These are phyloP conservation scores for Hypomecis punctinalis DNA, from an alignment of 2,888 invertebrate species.

Conservation along the genomic window DNA sequence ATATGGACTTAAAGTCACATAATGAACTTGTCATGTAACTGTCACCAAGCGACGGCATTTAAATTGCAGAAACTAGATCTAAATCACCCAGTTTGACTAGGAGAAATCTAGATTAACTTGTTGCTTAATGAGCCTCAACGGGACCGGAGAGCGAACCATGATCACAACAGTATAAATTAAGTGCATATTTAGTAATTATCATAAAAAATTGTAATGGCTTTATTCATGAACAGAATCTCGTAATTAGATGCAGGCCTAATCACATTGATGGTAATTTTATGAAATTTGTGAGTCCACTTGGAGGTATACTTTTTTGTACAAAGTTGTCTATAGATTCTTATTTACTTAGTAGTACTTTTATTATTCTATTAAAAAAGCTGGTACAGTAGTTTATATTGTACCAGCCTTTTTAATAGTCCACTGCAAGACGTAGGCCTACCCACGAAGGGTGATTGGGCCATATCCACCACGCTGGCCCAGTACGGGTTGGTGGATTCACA, in stretches of 20 bases:
- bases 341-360: too few species aligned
- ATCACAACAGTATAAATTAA: constrained; percentile 27
- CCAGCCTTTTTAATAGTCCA: too few species aligned
- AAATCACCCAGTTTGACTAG: constrained; percentile 18
- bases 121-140: constrained; percentile 25
- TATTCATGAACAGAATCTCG: constrained; percentile 34
- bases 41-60: constrained; percentile 7
- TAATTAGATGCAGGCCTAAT: constrained; percentile 37
- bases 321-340: not conserved
- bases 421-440: too few species aligned
- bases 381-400: too few species aligned
- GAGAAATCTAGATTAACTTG: constrained; percentile 32
- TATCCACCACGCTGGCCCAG: too few species aligned
- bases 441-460: too few species aligned
- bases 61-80: constrained; percentile 16
- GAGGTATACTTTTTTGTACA: not conserved
- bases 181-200: constrained; percentile 27
- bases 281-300: constrained; percentile 6
- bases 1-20: not conserved
- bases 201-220: constrained; percentile 39
- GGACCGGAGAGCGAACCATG: constrained; percentile 17
- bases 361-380: too few species aligned
- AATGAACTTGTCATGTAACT: constrained; percentile 12
- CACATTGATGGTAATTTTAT: constrained; percentile 33
- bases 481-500: too few species aligned